Base-by-base conservation (phyloP, 2,113 vertebrate genomes). In the Pongo pygmaeus region DNA sequence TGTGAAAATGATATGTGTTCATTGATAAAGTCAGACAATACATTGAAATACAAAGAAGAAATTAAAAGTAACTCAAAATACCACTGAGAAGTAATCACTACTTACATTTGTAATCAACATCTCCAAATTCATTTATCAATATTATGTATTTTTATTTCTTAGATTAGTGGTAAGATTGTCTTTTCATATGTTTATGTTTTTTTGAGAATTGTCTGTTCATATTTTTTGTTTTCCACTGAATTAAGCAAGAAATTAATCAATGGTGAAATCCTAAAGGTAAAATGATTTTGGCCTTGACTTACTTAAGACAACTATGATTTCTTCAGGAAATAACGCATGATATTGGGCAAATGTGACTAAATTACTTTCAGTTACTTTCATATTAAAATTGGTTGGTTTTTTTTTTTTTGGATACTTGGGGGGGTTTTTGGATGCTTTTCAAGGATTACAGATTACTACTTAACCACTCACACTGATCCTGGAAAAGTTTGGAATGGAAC, bases 71-170 rank as follows among this genome's bases (percentile, higher is more conserved):
- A 84, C 22, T 79, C 13, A 72, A 50, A 64, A 40, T 32, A 79
- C 27, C 8, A 64, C 2, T 23, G 46, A 85, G 20, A 87, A 3
- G 38, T 79, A 67, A 87, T 69, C 43, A 70, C 43, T 69, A 96
- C 84, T 85, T 10, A 77, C 22, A 85, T 81, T 94, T 81, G 95
- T 77, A 79, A 91, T 38, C n/a, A 87, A 69, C 25, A 69, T 69
- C 40, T 59, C 5, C 17, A 79, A 91, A 90, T 46, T 75, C 84
- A 88, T 94, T 89, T 94, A 5, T 86, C 27, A 94, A 48, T 83
- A 59, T 87, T 85, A 64, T 93, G 5, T 64, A 84, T 84, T 75
- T 80, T 2, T 48, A 85, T 89, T 89, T 92, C n/a, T 93, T 95
- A 84, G 40, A 64, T 83, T 91, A 91, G 3, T 77, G 14, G 4